Evolutionary conservation across 2,797 vertebrate genomes (phyloP), one percentile per base, ranked within the genome.

Genomic region (Tangara arthus): DNA sequence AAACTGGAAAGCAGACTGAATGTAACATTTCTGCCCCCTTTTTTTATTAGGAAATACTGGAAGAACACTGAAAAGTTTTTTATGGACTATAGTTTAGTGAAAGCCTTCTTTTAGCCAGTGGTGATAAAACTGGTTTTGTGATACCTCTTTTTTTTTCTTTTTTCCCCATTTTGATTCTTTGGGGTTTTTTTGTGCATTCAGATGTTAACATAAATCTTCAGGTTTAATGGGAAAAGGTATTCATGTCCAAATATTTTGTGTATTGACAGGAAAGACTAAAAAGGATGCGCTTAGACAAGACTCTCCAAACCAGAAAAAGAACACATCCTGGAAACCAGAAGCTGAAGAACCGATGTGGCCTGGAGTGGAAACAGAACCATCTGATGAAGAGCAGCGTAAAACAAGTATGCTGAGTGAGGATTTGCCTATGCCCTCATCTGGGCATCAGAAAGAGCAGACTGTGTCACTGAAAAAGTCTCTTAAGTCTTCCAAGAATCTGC

Each of bases 261-360:
- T 90, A 11, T 94, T 91, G 50, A 39, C 35, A 97, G 96, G 68
- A 93, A 93, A 91, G 52, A 60, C 61, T 93, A 39, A 88, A 76
- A 90, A 35, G 28, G 4, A 16, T 52, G 28, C 37, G 47, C 46
- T 53, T 68, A 26, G 11, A 4, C 71, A 57, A 61, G 41, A 52
- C 13, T 82, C 72, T 87, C 11, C 69, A 61, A 68, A 82, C 0
- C 42, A 75, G 82, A 34, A 65, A 59, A 73, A 70, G 15, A 49
- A 17, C 15, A 30, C 0, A 1, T 55, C 35, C 6, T 2, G 27
- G 53, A 37, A 68, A 65, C 27, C 61, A 77, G 46, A 57, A 71
- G 61, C 27, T 15, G 32, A 68, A 77, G 28, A 65, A 13, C 34
- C 30, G 18, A 8, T 17, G 15, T 56, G 3, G 7, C 28, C 66